Evolutionary conservation across 2,888 invertebrate genomes (phyloP).

Genomic region (Polydrusus cervinus): DNA sequence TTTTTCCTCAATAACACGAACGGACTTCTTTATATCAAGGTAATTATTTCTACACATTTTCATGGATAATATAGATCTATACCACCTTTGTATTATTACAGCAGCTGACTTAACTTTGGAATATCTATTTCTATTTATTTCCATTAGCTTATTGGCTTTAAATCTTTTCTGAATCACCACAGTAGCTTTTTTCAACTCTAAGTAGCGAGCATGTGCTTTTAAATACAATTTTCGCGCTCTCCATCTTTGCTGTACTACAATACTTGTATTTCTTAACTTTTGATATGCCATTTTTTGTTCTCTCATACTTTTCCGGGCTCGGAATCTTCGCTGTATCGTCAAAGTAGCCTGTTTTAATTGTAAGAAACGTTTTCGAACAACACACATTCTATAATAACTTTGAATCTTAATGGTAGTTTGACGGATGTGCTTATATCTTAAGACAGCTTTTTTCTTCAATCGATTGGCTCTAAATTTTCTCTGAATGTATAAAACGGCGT

Average conservation of each 20-base stretch:
- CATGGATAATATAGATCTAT: conserved; percentile 51
- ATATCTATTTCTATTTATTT: conserved; percentile 48
- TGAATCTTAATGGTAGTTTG: conserved; percentile 44
- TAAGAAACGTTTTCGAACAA: conserved; percentile 54
- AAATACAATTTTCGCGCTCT: conserved; percentile 60
- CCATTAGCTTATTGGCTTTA: conserved; percentile 51
- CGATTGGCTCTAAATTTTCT: conserved; percentile 59
- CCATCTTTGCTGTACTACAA: conserved; percentile 61
- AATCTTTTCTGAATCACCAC: conserved; percentile 53
- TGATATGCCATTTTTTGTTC: conserved; percentile 56
- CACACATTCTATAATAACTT: conserved; percentile 27
- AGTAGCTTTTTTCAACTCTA: conserved; percentile 37
- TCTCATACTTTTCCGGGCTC: conserved; percentile 61
- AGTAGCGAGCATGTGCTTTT: conserved; percentile 57
- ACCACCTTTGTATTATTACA: conserved; percentile 41
- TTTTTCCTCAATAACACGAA: conserved; percentile 60
- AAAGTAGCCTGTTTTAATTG: conserved; percentile 52
- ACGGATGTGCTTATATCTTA: conserved; percentile 11
- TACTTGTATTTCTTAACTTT: conserved; percentile 56
- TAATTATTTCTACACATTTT: conserved; percentile 49
- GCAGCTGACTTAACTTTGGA: conserved; percentile 15
- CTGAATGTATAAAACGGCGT: conserved; percentile 50
- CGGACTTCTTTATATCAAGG: conserved; percentile 55
- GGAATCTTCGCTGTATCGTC: conserved; percentile 65
- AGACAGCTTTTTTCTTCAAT: conserved; percentile 69